Conservation (phyloP, 2,113 vertebrate genomes). For the Pontoporia blainvillei region DNA sequence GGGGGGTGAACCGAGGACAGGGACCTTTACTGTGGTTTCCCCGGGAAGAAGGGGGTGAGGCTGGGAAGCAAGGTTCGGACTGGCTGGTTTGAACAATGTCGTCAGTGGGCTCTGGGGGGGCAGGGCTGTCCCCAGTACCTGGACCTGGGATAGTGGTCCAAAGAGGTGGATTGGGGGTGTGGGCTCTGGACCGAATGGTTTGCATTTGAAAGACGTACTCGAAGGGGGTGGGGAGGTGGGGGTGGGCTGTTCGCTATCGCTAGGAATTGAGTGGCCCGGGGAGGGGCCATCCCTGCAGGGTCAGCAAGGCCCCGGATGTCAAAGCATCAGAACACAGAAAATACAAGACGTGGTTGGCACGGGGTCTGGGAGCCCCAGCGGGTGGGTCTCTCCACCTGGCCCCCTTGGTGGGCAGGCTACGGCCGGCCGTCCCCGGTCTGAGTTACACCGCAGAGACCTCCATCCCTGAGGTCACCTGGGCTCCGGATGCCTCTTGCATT, state of each 20-base stretch:
- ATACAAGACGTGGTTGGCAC: accelerated
- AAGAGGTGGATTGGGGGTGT: accelerated
- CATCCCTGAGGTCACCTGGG: background rate
- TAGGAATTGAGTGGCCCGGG: background rate
- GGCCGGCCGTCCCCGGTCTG: accelerated
- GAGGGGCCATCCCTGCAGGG: too few relatives aligned
- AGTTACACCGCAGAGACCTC: too few relatives aligned
- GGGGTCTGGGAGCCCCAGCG: background rate
- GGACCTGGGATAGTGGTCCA: background rate
- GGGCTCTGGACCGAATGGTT: background rate
- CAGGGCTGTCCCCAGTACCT: background rate
- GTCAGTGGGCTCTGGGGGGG: background rate
- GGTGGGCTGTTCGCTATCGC: background rate
- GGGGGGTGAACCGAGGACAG: accelerated
- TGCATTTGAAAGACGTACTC: accelerated
- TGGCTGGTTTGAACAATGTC: background rate
- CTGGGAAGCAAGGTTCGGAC: background rate
- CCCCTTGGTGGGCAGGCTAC: accelerated
- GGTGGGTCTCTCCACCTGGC: accelerated
- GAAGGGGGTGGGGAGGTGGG: background rate
- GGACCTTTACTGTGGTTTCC: background rate
- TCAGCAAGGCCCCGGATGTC: background rate
- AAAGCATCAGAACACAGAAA: background rate
- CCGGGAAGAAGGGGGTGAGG: background rate
- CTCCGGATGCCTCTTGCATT: background rate